A percentile compares a stretch with the other conserved stretches of the same genome.
Evolutionary conservation across 2,113 vertebrate genomes (phyloP).

Genomic region (Suricata suricatta): DNA sequence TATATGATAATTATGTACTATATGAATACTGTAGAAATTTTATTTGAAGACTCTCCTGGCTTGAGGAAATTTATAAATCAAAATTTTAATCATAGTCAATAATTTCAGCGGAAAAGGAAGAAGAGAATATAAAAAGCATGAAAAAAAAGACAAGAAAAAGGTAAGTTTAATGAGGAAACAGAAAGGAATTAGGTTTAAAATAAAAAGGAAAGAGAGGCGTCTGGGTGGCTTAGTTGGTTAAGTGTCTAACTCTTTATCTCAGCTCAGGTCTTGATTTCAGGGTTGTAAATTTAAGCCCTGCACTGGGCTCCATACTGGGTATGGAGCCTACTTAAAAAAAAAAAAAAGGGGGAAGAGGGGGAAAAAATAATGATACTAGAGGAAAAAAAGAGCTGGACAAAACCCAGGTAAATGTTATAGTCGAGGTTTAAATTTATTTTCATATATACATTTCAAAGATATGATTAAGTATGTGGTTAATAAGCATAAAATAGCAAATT

Average conservation of each 20-base stretch:
- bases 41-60: not conserved
- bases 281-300: too few species aligned
- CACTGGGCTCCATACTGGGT: too few species aligned
- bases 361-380: not conserved
- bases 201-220: not conserved
- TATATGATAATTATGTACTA: not conserved
- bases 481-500: slow-evolving; percentile 6
- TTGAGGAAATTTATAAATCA: not conserved
- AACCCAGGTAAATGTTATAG: not conserved
- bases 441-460: not conserved
- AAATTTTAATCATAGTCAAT: slow-evolving; percentile 36
- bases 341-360: not conserved
- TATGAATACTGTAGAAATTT: not conserved
- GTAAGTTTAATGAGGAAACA: not conserved
- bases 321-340: not conserved
- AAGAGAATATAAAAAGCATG: not conserved
- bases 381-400: not conserved
- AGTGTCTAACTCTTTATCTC: too few species aligned
- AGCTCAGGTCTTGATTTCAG: too few species aligned
- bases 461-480: not conserved
- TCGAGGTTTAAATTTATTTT: slow-evolving; percentile 13
- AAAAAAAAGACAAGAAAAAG: not conserved
- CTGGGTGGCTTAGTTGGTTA: too few species aligned
- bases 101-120: not conserved
- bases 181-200: not conserved